Evolutionary conservation across 2,113 vertebrate species (phyloP).

Genomic region (Laterallus jamaicensis): DNA sequence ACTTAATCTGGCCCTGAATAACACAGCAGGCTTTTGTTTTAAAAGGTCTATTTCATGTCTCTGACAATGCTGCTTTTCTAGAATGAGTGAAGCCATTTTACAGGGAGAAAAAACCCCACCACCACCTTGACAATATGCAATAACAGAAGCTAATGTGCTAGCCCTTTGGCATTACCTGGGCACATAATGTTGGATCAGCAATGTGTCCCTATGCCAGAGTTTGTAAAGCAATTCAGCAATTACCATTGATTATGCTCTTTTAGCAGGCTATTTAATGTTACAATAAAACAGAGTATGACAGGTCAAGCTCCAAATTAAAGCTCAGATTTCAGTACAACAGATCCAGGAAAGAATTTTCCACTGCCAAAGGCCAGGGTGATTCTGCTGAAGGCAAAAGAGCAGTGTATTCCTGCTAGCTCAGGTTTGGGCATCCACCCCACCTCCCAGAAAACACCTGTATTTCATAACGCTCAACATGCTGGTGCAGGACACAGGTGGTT

Average conservation of each 20-base stretch:
- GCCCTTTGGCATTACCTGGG: not conserved
- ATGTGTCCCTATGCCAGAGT: not conserved
- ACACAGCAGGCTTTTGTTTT: not conserved
- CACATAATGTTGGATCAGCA: not conserved
- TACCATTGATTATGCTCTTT: not conserved
- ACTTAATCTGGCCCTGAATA: not conserved
- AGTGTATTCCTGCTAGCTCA: not conserved
- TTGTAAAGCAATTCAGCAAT: constrained; percentile 1
- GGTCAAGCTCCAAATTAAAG: not conserved
- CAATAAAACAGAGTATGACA: not conserved
- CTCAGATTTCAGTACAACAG: not conserved
- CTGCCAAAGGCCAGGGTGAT: not conserved
- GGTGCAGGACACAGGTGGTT: not conserved
- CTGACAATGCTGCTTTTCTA: not conserved
- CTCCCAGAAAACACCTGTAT: not conserved
- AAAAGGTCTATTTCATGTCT: not conserved
- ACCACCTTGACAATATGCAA: not conserved
- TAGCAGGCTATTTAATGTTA: not conserved
- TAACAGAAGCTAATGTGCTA: not conserved
- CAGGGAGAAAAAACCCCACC: not conserved
- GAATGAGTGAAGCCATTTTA: not conserved
- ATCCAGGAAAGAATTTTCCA: not conserved
- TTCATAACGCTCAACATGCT: not conserved
- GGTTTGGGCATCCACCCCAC: not conserved
- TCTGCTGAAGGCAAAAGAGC: not conserved